phyloP scores from a whole-genome alignment of 1,140 invertebrate genomes.

The Coptotermes formosanus region DNA sequence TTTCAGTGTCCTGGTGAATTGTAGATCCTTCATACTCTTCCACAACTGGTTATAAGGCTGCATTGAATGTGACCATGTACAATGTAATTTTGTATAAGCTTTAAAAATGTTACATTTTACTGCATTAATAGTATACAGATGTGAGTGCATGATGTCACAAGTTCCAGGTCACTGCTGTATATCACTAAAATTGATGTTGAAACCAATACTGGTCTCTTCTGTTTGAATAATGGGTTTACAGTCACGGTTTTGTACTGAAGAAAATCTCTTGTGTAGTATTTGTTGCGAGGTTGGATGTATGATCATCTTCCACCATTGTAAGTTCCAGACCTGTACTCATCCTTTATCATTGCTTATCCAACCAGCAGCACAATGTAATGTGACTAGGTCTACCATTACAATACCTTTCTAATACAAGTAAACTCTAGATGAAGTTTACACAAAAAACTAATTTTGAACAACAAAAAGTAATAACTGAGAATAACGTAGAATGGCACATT shows the following conservation, averaged over 20 bases:
- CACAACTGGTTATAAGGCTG: no score
- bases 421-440: conserved; percentile 13
- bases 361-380: not conserved
- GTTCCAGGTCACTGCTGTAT: not conserved
- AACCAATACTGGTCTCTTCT: not conserved
- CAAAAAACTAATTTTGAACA: conserved; percentile 20
- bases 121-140: not conserved
- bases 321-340: not conserved
- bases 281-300: not conserved
- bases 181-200: not conserved
- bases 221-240: not conserved
- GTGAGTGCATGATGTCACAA: not conserved
- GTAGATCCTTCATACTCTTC: no score
- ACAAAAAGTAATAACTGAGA: conserved; percentile 3
- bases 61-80: no score
- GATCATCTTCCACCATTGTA: not conserved
- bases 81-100: no score
- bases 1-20: no score
- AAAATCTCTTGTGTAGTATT: not conserved
- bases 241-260: not conserved
- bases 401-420: conserved; percentile 9
- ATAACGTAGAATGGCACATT: conserved; percentile 23
- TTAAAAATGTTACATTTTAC: no score
- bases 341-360: conserved; percentile 9
- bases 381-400: conserved; percentile 13